phyloP scores from a whole-genome alignment of 2,113 vertebrate species.

The Rallus limicola region DNA sequence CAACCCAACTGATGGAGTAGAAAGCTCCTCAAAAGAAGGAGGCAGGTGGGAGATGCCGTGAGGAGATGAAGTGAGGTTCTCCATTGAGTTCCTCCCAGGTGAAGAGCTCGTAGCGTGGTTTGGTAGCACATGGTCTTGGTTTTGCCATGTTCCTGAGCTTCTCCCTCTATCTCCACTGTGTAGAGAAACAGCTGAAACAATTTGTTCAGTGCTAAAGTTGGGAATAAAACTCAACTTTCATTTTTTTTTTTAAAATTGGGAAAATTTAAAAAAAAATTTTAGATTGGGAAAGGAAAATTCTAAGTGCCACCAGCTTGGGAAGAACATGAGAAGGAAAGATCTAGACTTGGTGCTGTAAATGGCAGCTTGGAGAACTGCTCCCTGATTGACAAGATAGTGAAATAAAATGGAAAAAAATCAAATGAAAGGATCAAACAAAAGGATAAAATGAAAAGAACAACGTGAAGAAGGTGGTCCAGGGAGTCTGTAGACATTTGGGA shows the following conservation, averaged over 20 bases:
- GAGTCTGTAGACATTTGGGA: background rate
- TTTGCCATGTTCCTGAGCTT: background rate
- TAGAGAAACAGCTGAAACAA: background rate
- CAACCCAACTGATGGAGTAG: too few relatives aligned
- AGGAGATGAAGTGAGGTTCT: background rate
- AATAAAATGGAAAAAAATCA: background rate
- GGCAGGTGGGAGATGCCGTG: too few relatives aligned
- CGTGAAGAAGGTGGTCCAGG: too few relatives aligned
- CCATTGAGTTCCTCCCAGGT: background rate
- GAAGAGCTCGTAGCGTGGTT: background rate
- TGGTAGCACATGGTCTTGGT: fast-evolving
- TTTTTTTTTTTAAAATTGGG: too few relatives aligned
- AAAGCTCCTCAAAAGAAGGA: background rate
- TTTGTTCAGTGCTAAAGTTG: background rate
- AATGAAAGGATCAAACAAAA: too few relatives aligned
- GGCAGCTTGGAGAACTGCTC: background rate
- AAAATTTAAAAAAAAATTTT: too few relatives aligned
- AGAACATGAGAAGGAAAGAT: background rate
- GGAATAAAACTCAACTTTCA: background rate
- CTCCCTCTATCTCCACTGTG: too few relatives aligned
- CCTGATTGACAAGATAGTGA: too few relatives aligned
- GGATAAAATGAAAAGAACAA: too few relatives aligned
- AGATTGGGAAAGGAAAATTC: background rate
- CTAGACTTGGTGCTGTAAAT: background rate
- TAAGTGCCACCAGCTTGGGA: background rate